Evolutionary conservation across 1,140 invertebrate species (phyloP), one percentile per base, ranked within the genome.

Genomic region (Macrobrachium nipponense): DNA sequence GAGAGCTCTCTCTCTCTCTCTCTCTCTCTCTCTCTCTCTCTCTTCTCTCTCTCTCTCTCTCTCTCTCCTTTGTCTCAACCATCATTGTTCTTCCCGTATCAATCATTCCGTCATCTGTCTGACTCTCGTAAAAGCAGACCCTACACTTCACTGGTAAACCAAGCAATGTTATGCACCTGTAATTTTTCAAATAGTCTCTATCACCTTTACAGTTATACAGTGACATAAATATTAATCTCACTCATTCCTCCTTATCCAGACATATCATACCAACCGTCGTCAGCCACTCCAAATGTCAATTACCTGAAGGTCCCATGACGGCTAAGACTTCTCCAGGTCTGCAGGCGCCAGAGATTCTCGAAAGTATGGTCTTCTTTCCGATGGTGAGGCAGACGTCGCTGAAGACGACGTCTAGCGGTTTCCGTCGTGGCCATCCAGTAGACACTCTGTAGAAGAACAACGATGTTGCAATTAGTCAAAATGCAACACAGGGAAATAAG

Each of bases 291-390:
- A 10, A 36, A 18, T 64, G 14, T 62, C 27, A 88, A 88, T 91
- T 91, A 94, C 96, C 96, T 89, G 95, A 95, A 15, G 96, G 95
- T 87, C 96, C 96, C 95, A 97, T 96, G 27, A 97, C 94, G 86
- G 95, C 96, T 87, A 96, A 91, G 23, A 97, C 91, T 91, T 96
- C 94, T 66, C 96, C 96, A 8, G 96, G 95, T 89, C 94, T 93
- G 82, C 95, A 95, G 83, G 94, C 91, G 51, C 95, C 95, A 90
- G 94, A 94, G 89, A 96, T 93, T 91, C 95, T 94, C 87, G 93
- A 92, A 75, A 96, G 92, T 79, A 96, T 94, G n/a, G 92, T 91
- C 86, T 94, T 93, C 86, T 93, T 93, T 86, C 92, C 92, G 86
- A 93, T 91, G 86, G 91, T 90, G 36, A 94, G 92, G 88, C 91